Evolutionary conservation across 2,797 vertebrate genomes (phyloP), one percentile per base, ranked within the genome.

Genomic region (Distichodus sexfasciatus): DNA sequence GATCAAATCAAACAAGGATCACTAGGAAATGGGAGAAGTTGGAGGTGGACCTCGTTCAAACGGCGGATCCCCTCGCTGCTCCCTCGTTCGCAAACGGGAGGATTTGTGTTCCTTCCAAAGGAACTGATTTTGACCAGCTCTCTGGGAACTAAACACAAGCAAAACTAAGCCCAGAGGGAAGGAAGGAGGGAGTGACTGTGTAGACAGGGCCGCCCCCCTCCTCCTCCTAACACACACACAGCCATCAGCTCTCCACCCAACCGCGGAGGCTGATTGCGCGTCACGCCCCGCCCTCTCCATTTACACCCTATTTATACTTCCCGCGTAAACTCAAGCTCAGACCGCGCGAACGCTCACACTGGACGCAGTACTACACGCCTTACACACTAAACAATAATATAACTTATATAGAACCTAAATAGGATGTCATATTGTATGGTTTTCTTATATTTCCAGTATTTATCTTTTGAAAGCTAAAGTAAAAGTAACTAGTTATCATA

Each of bases 121-220:
- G 94, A 92, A 95, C 94, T 94, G 90, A 88, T 93, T 92, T 88
- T 90, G 91, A 92, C 92, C 93, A 84, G 93, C 93, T 94, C 93
- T 94, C 91, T 88, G 90, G 88, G 94, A 94, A 92, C 93, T 90
- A 89, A 91, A 93, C 94, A 92, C 87, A 85, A 90, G 93, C 91
- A 86, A 89, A 91, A 86, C 89, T 59, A 70, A 91, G 87, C 89
- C 90, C 90, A 91, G 40, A 71, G 88, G 71, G 73, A 88, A 90
- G 91, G 91, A 90, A 90, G 84, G 88, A 88, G 90, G 89, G 89
- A 84, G 89, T 87, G 93, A 76, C 86, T 77, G 83, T 66, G 72
- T 72, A 74, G 71, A 74, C 70, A 66, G 82, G 83, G 81, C 83
- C 86, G 81, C 85, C 88, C 89, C 76, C 38, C 73, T 8, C 85